Conservation (phyloP, 2,888 invertebrate species). For the Ornithoptera alexandrae region DNA sequence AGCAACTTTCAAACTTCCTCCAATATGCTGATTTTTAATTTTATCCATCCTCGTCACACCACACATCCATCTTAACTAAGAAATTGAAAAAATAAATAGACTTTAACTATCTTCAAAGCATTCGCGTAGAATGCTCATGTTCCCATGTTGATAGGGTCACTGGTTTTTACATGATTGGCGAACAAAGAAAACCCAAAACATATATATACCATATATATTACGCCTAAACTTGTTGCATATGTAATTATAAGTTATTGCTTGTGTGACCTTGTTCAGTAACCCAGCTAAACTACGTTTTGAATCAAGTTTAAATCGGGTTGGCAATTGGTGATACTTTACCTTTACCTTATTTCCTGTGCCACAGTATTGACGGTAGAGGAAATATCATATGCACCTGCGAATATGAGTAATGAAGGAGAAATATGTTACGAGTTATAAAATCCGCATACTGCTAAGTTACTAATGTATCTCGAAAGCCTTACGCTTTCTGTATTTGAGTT, state of each 20-base stretch:
- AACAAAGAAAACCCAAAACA: too few species aligned
- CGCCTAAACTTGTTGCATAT: slow-evolving; percentile 11
- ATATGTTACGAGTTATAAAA: not conserved
- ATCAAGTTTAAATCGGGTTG: not conserved
- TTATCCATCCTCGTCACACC: too few species aligned
- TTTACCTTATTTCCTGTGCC: not conserved
- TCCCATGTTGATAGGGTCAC: too few species aligned
- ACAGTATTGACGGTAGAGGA: not conserved
- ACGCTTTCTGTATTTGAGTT: not conserved
- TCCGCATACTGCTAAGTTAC: not conserved
- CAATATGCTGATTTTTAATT: too few species aligned
- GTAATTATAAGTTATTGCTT: not conserved
- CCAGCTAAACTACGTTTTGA: not conserved
- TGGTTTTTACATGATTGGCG: too few species aligned
- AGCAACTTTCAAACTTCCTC: too few species aligned
- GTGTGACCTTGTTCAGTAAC: not conserved
- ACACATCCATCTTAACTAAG: too few species aligned
- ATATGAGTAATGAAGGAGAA: not conserved
- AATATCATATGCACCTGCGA: not conserved
- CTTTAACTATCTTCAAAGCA: too few species aligned
- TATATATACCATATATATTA: not conserved
- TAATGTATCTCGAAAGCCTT: not conserved
- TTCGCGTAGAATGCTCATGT: too few species aligned
- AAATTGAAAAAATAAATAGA: too few species aligned
- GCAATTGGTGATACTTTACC: not conserved